Conservation (phyloP, 2,888 invertebrate genomes). For the Ichneumoninae sp. region DNA sequence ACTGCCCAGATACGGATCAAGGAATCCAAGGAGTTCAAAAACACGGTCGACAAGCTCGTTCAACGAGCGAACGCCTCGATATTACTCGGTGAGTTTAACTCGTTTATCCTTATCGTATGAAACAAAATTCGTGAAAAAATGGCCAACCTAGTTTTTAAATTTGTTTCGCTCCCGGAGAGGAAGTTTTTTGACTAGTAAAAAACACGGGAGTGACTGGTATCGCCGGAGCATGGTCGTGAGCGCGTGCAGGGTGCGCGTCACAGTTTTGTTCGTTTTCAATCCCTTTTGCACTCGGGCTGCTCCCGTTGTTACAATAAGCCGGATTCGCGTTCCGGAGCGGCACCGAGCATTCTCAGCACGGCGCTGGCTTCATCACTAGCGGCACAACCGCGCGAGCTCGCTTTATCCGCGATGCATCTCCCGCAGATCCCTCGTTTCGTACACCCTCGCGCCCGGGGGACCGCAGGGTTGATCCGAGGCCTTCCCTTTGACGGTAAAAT, state of each 20-base stretch:
- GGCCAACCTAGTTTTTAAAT: not conserved
- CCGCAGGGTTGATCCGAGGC: not conserved
- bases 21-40: constrained; percentile 99
- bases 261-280: constrained; percentile 14
- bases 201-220: not conserved
- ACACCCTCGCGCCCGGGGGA: not conserved
- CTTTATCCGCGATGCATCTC: constrained; percentile 12
- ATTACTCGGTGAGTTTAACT: constrained; percentile 87
- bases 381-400: not conserved
- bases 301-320: constrained; percentile 14
- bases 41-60: constrained; percentile 98
- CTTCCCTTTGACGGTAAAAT: not conserved
- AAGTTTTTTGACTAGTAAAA: not conserved
- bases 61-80: constrained; percentile 98
- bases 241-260: not conserved
- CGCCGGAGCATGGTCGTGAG: not conserved
- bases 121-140: not conserved
- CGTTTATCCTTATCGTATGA: not conserved
- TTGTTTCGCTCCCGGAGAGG: not conserved
- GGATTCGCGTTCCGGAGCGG: constrained; percentile 11
- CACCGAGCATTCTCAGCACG: not conserved
- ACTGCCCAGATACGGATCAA: constrained; percentile 96
- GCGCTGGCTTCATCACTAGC: not conserved
- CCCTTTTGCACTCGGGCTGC: not conserved
- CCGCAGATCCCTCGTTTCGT: not conserved